These are phyloP conservation scores for Pseudorasbora parva DNA, from an alignment of 2,113 vertebrate genomes.

Conservation along the genomic window DNA sequence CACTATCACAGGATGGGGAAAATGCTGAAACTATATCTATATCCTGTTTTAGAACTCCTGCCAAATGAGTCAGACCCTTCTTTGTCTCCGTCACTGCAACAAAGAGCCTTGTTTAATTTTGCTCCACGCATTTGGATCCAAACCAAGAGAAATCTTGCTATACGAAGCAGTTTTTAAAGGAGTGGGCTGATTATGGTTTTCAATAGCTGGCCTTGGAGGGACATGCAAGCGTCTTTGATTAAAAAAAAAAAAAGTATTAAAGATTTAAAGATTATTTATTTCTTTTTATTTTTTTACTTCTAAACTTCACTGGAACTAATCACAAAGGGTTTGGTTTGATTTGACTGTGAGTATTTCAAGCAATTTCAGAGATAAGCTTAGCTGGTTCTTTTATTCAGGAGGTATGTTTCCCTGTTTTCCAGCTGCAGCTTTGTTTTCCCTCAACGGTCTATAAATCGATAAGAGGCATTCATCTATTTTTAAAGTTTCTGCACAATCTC, in stretches of 20 bases:
- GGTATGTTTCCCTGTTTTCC: no score
- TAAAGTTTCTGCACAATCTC: not conserved
- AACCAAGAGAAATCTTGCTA: not conserved
- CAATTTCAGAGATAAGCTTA: not conserved
- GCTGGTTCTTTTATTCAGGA: not conserved
- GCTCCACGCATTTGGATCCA: not conserved
- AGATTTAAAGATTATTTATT: not conserved
- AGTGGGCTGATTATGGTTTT: slow-evolving; percentile 22
- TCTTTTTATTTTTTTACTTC: no score
- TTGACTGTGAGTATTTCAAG: not conserved
- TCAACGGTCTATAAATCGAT: not conserved
- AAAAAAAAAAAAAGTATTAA: not conserved
- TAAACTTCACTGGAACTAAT: not conserved
- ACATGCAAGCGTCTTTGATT: not conserved
- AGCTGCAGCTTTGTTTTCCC: not conserved
- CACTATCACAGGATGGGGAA: not conserved
- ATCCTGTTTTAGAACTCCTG: slow-evolving; percentile 15
- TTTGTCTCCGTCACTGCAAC: slow-evolving; percentile 18
- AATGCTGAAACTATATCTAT: slow-evolving; percentile 39
- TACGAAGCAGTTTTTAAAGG: slow-evolving; percentile 1
- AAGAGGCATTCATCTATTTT: not conserved
- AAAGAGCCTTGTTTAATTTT: slow-evolving; percentile 33
- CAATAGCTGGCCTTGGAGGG: not conserved
- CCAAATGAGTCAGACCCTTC: slow-evolving; percentile 19
- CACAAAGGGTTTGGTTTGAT: not conserved